Conservation (phyloP, 1,140 invertebrate species). For the Drosophila ambigua region DNA sequence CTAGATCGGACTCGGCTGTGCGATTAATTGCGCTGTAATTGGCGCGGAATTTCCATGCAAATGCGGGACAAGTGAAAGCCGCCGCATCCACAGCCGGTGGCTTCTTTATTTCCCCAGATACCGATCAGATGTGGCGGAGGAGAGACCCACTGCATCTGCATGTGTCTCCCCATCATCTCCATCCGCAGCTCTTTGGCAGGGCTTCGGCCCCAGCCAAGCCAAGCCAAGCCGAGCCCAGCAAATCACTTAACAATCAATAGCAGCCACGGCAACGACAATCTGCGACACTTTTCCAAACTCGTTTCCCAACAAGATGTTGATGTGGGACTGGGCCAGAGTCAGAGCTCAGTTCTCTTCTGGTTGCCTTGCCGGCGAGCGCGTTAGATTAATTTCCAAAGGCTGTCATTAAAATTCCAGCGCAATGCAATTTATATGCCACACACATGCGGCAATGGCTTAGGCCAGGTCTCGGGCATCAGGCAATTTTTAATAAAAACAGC, state of each 20-base stretch:
- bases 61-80: constrained; percentile 75
- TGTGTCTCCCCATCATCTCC: neutral
- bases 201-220: constrained; percentile 25
- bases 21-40: constrained; percentile 79
- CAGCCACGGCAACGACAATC: constrained; percentile 56
- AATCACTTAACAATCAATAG: constrained; percentile 74
- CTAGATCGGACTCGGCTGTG: constrained; percentile 67
- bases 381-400: constrained; percentile 82
- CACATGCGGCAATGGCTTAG: constrained; percentile 65
- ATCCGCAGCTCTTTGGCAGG: constrained; percentile 41
- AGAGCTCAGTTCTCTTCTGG: constrained; percentile 44
- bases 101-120: constrained; percentile 67
- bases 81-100: constrained; percentile 49
- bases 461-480: constrained; percentile 44
- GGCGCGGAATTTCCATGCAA: constrained; percentile 72
- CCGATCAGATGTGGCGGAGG: constrained; percentile 30
- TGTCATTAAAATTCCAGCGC: constrained; percentile 80
- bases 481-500: constrained; percentile 82
- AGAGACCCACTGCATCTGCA: constrained; percentile 5
- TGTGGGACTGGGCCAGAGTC: constrained; percentile 45
- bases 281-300: constrained; percentile 76
- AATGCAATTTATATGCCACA: constrained; percentile 81
- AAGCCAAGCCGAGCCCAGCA: constrained; percentile 40
- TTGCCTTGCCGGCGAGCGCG: constrained; percentile 53
- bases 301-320: constrained; percentile 65